A percentile compares a stretch with the other conserved stretches of the same genome.
Evolutionary conservation across 2,113 vertebrate species (phyloP).

Genomic region (Corythornis vintsioides): DNA sequence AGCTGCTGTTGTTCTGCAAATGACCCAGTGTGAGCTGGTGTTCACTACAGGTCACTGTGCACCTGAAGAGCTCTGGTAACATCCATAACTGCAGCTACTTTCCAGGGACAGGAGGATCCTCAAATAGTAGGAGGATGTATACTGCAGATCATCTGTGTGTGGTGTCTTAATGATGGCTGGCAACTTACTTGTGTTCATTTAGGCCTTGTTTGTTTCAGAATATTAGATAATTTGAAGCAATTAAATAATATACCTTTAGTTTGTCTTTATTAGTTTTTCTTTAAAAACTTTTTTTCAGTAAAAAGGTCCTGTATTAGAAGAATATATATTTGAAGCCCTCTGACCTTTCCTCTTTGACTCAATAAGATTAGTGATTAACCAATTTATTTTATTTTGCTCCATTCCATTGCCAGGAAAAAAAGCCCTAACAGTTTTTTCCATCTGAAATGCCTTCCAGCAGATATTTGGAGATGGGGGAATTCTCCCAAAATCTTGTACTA

Average conservation of each 20-base stretch:
- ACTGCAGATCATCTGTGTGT: not conserved
- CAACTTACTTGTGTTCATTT: not conserved
- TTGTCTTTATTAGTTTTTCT: not conserved
- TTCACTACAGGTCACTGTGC: not conserved
- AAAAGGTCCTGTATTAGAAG: not conserved
- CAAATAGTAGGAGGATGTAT: not conserved
- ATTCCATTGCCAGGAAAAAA: not conserved
- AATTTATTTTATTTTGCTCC: not conserved
- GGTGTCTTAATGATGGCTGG: not conserved
- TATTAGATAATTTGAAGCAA: not conserved
- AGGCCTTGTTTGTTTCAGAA: not conserved
- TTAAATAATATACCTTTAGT: not conserved
- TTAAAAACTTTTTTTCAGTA: not conserved
- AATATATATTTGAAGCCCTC: not conserved
- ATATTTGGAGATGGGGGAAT: not conserved
- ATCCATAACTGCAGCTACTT: not conserved
- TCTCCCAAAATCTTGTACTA: not conserved
- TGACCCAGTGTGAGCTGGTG: not conserved
- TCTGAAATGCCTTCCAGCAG: not conserved
- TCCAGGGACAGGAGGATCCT: not conserved
- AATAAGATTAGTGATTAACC: not conserved
- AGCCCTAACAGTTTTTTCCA: not conserved
- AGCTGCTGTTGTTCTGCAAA: not conserved
- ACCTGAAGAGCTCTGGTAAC: not conserved
- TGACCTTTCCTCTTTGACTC: not conserved